Percentiles rank a stretch among this genome's conserved stretches.
These are phyloP conservation scores for Epizoanthus stellaris DNA, from an alignment of 92 coral and sea anemone species.

Conservation along the genomic window DNA sequence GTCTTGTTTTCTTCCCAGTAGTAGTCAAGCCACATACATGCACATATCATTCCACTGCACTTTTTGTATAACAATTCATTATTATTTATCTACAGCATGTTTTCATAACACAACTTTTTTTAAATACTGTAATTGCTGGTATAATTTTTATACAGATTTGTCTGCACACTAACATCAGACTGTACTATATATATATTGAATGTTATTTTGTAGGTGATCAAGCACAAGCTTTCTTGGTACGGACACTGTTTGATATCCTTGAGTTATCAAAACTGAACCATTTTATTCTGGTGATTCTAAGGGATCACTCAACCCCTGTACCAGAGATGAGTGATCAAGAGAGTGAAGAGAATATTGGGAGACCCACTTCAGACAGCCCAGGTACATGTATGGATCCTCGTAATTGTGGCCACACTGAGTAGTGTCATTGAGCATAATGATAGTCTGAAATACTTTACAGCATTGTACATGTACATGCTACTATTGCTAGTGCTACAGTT, in stretches of 20 bases:
- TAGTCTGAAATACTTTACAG: too few species aligned
- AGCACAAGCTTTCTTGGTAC: slow-evolving; percentile 38
- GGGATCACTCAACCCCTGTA: slow-evolving; percentile 65
- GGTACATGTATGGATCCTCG: slow-evolving; percentile 27
- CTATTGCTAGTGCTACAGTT: too few species aligned
- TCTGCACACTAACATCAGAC: not conserved
- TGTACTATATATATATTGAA: not conserved
- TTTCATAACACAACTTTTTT: too few species aligned
- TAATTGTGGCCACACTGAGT: too few species aligned
- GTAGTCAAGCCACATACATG: too few species aligned
- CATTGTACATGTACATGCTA: too few species aligned
- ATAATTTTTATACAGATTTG: not conserved
- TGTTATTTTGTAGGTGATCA: slow-evolving; percentile 17
- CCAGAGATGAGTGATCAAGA: slow-evolving; percentile 57
- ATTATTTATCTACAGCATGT: too few species aligned
- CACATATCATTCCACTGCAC: too few species aligned
- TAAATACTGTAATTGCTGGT: too few species aligned
- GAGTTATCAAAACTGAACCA: slow-evolving; percentile 64
- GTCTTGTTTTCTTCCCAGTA: too few species aligned
- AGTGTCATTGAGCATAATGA: too few species aligned
- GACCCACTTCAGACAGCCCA: slow-evolving; percentile 50
- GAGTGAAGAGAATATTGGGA: slow-evolving; percentile 41
- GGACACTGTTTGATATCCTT: slow-evolving; percentile 74
- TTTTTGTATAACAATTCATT: too few species aligned
- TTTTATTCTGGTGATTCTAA: slow-evolving; percentile 67